phyloP scores from a whole-genome alignment of 2,113 vertebrate genomes.

The Muntiacus muntjak region DNA sequence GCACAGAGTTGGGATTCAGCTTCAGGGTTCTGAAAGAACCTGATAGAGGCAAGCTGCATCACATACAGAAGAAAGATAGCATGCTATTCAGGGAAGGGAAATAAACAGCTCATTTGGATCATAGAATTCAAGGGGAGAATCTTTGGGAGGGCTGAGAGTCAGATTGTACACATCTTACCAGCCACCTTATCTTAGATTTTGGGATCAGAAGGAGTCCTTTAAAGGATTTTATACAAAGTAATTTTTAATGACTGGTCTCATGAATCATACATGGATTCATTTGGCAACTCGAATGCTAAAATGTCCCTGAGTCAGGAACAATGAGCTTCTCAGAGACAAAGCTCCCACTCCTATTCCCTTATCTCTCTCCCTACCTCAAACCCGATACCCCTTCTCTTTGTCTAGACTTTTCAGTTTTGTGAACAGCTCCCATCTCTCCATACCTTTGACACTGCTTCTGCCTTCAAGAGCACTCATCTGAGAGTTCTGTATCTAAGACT shows the following conservation, averaged over 20 bases:
- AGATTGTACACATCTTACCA: rapidly evolving
- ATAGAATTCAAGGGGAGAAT: not conserved
- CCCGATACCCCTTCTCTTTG: not conserved
- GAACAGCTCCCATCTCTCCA: not conserved
- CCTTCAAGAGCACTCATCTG: not conserved
- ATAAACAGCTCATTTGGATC: not conserved
- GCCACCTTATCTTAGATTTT: not conserved
- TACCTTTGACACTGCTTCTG: not conserved
- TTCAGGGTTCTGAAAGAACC: not conserved
- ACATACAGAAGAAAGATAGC: not conserved
- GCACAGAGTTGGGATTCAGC: not conserved
- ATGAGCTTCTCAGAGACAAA: not conserved
- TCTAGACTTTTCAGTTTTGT: not conserved
- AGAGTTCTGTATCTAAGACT: not conserved
- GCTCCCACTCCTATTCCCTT: not conserved
- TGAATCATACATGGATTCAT: not conserved
- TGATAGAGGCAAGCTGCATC: not conserved
- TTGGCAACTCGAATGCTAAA: not conserved
- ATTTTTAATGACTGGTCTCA: not conserved
- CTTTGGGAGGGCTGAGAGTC: rapidly evolving
- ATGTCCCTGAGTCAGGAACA: not conserved
- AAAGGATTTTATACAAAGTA: not conserved
- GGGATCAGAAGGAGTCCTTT: not conserved
- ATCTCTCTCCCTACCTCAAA: rapidly evolving
- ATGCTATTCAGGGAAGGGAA: not conserved